Percentiles rank a stretch among this genome's conserved stretches.
Conservation (phyloP, 2,888 invertebrate genomes). For the Nymphalis polychloros region DNA sequence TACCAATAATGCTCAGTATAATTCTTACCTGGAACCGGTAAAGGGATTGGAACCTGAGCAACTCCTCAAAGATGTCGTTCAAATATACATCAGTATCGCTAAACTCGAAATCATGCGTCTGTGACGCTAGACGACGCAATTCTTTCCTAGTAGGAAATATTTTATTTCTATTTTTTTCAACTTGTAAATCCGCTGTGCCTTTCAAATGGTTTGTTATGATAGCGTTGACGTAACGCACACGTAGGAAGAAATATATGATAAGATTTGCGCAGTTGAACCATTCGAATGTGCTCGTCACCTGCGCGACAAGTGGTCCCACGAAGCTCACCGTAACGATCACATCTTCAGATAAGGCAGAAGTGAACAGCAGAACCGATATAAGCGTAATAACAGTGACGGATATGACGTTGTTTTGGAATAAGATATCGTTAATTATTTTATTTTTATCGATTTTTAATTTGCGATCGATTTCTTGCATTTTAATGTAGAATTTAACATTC, state of each 20-base stretch:
- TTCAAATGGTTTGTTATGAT: conserved; percentile 55
- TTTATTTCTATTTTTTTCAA: conserved; percentile 22
- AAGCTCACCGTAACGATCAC: conserved; percentile 18
- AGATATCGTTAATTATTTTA: conserved; percentile 43
- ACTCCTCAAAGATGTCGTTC: conserved; percentile 43
- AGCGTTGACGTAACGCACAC: conserved; percentile 55
- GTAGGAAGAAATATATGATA: conserved; percentile 51
- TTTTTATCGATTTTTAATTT: conserved; percentile 53
- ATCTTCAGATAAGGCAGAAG: conserved; percentile 27
- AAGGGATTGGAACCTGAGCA: conserved; percentile 42
- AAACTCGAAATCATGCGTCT: conserved; percentile 48
- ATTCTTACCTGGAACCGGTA: conserved; percentile 44
- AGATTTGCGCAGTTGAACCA: conserved; percentile 51
- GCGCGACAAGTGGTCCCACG: conserved; percentile 38
- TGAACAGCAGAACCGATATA: conserved; percentile 31
- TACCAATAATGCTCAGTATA: too few relatives aligned
- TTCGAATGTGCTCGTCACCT: conserved; percentile 51
- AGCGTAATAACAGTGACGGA: conserved; percentile 40
- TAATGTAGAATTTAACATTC: conserved; percentile 54
- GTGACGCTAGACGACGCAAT: conserved; percentile 48
- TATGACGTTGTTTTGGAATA: conserved; percentile 41
- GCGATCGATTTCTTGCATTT: conserved; percentile 60
- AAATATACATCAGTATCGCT: conserved; percentile 45
- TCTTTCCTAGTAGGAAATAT: conserved; percentile 39
- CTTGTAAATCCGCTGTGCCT: conserved; percentile 15